Evolutionary conservation across 1,140 invertebrate species (phyloP), one percentile per base, ranked within the genome.

Genomic region (Cotesia vestalis): DNA sequence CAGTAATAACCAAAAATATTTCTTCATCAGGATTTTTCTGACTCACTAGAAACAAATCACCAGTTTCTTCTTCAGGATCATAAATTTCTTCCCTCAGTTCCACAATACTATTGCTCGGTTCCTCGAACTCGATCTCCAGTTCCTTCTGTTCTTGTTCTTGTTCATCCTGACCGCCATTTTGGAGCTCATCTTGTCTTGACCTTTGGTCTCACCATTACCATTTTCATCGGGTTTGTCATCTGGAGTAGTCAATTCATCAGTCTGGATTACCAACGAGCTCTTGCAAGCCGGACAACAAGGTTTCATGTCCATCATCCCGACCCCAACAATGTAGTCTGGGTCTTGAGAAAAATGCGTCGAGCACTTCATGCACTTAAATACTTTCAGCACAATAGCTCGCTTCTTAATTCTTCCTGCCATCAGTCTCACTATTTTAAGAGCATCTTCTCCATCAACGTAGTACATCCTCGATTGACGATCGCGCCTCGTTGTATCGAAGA

Each of bases 331-430:
- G 14, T 70, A 81, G 66, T 86, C 84, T 3, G 79, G 84, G 66
- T 90, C 89, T 73, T 87, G 86, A 2, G 86, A 88, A 80, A 92
- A 91, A 64, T 89, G 86, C 4, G 87, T 86, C 8, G 86, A 85
- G 73, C 91, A 92, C 80, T 90, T 91, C 75, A 91, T 88, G 77
- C 91, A 92, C 72, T 88, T 88, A 75, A 89, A 91, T 8, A 89
- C 80, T 86, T 82, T 89, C 80, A 81, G 77, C 12, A 80, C 79
- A 61, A 91, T 86, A 63, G 88, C 83, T 71, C 88, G 85, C 53
- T 83, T 80, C 4, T 85, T 88, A 4, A 91, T 82, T 52, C 86
- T 85, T 20, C 86, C 82, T 2, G 84, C 82, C 12, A 91, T 74
- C 60, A 80, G 86, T 69, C 85, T 79, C 60, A 89, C 85, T 60